These are phyloP conservation scores for Carcinoscorpius rotundicauda DNA, from an alignment of 1,140 invertebrate species.

Conservation along the genomic window DNA sequence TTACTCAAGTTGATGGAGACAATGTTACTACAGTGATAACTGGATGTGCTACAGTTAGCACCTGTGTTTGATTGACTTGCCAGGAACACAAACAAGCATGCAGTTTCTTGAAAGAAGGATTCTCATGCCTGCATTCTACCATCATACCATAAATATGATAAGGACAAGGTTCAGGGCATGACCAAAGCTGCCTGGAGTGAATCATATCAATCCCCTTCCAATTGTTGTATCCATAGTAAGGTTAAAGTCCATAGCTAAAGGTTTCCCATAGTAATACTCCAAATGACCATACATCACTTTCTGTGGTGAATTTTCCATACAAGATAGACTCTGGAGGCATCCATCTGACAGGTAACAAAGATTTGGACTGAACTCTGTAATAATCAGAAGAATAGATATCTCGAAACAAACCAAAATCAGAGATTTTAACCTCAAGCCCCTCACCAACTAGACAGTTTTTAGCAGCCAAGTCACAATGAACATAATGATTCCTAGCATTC, in stretches of 20 bases:
- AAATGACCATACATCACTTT: conserved; percentile 97
- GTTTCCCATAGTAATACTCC: conserved; percentile 97
- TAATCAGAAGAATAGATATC: conserved; percentile 78
- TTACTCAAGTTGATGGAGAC: conserved; percentile 44
- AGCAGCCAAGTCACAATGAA: conserved; percentile 91
- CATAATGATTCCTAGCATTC: conserved; percentile 90
- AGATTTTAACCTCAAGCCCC: conserved; percentile 86
- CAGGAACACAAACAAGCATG: conserved; percentile 54
- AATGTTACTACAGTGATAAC: conserved; percentile 37
- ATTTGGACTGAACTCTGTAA: conserved; percentile 40
- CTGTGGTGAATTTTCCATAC: conserved; percentile 90
- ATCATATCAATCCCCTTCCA: conserved; percentile 97
- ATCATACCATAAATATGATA: conserved; percentile 78
- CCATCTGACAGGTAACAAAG: conserved; percentile 46
- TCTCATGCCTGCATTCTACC: conserved; percentile 96
- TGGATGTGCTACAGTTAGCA: conserved; percentile 8
- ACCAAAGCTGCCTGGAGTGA: conserved; percentile 73
- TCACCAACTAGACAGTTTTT: conserved; percentile 92
- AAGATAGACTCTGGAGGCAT: conserved; percentile 96
- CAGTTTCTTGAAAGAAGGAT: conserved; percentile 64
- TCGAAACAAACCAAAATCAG: conserved; percentile 82
- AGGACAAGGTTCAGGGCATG: conserved; percentile 82
- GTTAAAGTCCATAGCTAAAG: conserved; percentile 89
- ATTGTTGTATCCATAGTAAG: conserved; percentile 86
- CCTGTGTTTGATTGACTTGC: conserved; percentile 29